Base-by-base conservation (phyloP, 2,888 invertebrate species). In the Apamea monoglypha region DNA sequence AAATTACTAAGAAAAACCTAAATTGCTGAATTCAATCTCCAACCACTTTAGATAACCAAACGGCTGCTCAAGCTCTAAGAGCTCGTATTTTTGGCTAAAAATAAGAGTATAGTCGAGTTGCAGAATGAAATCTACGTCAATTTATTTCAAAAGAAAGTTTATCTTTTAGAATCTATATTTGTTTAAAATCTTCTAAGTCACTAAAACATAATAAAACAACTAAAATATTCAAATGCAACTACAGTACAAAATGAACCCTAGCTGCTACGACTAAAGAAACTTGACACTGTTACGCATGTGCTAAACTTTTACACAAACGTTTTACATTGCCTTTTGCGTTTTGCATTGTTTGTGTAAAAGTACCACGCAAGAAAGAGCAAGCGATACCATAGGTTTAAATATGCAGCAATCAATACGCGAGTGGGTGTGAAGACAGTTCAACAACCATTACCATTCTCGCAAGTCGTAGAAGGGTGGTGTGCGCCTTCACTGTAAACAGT, bases 351-450 rank as follows among this genome's bases (percentile, higher is more conserved):
- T n/a, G n/a, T n/a, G n/a, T n/a, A n/a, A n/a, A n/a, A n/a, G n/a
- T n/a, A n/a, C 63, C n/a, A 59, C 21, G 81, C 12, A 64, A 69
- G 81, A 85, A 81, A 81, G 83, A 83, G 81, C 36, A 36, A 76
- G 68, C 85, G 29, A 83, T 85, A 85, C 32, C 16, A 44, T 36
- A 59, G 25, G 25, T 64, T 76, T 85, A 72, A 72, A 72, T 50
- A 85, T 76, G 50, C 36, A 68, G n/a, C 63, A 83, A 83, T 85
- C 83, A 81, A 83, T 83, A 83, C 16, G 10, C 2, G 44, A 32
- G 12, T 3, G 18, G 2, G 12, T 25, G 21, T 74, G 1, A 29
- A 63, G 36, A 78, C 61, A 75, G 70, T 63, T 10, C 50, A 50
- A 7, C 12, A 40, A 69, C 72, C 36, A 53, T 44, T 44, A 32